These are phyloP conservation scores for Dryobota labecula DNA, from an alignment of 2,888 invertebrate species.

Conservation along the genomic window DNA sequence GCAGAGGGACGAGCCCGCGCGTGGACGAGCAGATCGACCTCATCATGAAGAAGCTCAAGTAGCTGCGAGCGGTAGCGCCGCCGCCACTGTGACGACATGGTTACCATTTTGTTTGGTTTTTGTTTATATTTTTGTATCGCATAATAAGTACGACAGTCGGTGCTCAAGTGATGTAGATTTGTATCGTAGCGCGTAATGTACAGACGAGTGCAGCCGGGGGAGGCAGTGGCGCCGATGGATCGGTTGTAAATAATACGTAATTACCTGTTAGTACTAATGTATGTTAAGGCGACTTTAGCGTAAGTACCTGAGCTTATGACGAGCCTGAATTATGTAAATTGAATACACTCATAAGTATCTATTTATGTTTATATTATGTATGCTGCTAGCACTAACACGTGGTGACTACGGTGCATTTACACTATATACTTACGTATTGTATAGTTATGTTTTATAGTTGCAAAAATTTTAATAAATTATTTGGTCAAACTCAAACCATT, in stretches of 20 bases:
- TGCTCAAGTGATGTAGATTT: slow-evolving; percentile 48
- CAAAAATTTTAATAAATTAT: slow-evolving; percentile 68
- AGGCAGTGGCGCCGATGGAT: slow-evolving; percentile 9
- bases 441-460: slow-evolving; percentile 60
- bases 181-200: slow-evolving; percentile 19
- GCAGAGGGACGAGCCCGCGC: slow-evolving; percentile 93
- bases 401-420: slow-evolving; percentile 74
- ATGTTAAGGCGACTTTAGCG: slow-evolving; percentile 69
- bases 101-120: slow-evolving; percentile 49
- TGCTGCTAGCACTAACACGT: slow-evolving; percentile 68
- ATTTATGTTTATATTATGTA: slow-evolving; percentile 55
- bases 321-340: slow-evolving; percentile 63
- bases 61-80: slow-evolving; percentile 32
- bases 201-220: no score
- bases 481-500: no score
- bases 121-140: slow-evolving; percentile 45
- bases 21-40: slow-evolving; percentile 95
- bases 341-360: slow-evolving; percentile 41
- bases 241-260: slow-evolving; percentile 80
- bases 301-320: slow-evolving; percentile 79
- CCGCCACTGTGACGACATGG: not conserved
- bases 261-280: slow-evolving; percentile 61
- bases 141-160: slow-evolving; percentile 37
- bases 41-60: slow-evolving; percentile 91
- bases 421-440: slow-evolving; percentile 54